These are phyloP conservation scores for Tetragnatha versicolor DNA, from an alignment of 1,140 invertebrate species.

Conservation along the genomic window DNA sequence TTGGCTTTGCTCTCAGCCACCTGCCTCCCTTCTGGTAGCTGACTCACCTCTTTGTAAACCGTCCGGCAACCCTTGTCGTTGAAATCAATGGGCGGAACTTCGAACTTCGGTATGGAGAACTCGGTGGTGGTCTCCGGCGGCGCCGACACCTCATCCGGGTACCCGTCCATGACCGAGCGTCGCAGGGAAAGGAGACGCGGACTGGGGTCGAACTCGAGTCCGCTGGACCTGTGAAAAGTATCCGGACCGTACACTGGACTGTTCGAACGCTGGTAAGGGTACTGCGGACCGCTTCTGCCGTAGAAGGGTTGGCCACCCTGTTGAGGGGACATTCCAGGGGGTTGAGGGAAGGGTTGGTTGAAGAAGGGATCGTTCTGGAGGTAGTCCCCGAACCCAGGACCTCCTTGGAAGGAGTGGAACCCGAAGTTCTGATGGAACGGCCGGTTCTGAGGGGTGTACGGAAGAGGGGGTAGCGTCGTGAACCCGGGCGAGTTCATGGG, in stretches of 20 bases:
- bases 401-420: neutral
- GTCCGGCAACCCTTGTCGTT: slow-evolving; percentile 41
- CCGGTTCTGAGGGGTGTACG: neutral
- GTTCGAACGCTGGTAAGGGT: too few relatives aligned
- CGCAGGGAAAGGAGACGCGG: slow-evolving; percentile 24
- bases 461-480: neutral
- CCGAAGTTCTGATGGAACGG: neutral
- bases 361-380: neutral
- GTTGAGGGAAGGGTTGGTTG: neutral
- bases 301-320: too few relatives aligned
- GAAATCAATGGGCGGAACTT: slow-evolving; percentile 47
- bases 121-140: neutral
- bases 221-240: too few relatives aligned
- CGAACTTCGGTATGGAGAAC: slow-evolving; percentile 42
- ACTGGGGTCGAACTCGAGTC: slow-evolving; percentile 5
- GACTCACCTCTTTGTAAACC: slow-evolving; percentile 34
- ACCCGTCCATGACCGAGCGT: slow-evolving; percentile 16
- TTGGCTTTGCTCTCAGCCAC: neutral
- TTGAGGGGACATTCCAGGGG: neutral
- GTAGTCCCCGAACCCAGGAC: neutral
- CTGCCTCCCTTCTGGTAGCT: neutral
- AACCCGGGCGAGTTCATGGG: neutral
- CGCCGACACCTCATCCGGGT: neutral
- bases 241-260: too few relatives aligned
- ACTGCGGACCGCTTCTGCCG: neutral